Evolutionary conservation across 2,113 vertebrate genomes (phyloP), one percentile per base, ranked within the genome.

Genomic region (Tretioscincus oriximinensis): DNA sequence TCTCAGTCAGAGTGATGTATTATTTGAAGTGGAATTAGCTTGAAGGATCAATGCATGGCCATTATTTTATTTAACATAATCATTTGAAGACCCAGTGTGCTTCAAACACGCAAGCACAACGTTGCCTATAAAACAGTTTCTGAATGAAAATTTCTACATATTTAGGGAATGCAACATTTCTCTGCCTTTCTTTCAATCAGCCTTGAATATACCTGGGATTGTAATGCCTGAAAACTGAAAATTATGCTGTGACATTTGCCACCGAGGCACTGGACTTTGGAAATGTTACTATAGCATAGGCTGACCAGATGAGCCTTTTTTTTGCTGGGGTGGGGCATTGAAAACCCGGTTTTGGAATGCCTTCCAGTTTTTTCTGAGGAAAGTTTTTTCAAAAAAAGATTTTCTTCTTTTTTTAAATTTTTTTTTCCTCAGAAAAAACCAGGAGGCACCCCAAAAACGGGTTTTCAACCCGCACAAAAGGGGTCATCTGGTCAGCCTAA

Each of bases 21-120:
- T 90, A 85, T 87, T 91, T 71, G 78, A 90, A 90, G 86, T 76
- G 83, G 87, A 93, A 90, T 92, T 91, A 91, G 88, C 90, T 90
- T 35, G 88, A 89, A 92, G 89, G 90, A 93, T 92, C 92, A 87
- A 91, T 92, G 86, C 63, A 81, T 49, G 61, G 81, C 77, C 84
- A 90, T 92, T 92, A 93, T 60, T 89, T 87, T 89, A 73, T 92
- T 90, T 89, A 90, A 90, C 92, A 86, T 88, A 92, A 91, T 92
- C 78, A 86, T 76, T 87, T 77, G 70, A 89, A 86, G 82, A 87
- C 28, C 88, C 87, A 83, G 87, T 91, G 74, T 73, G 31, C 65
- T 5, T 5, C 0, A 51, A 21, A 11, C n/a, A 51, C 85, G 74
- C 84, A 85, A 70, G 77, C 86, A 79, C 73, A 89, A 78, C 35